These are phyloP conservation scores for Eulithis testata DNA, from an alignment of 2,888 invertebrate genomes.

Conservation along the genomic window DNA sequence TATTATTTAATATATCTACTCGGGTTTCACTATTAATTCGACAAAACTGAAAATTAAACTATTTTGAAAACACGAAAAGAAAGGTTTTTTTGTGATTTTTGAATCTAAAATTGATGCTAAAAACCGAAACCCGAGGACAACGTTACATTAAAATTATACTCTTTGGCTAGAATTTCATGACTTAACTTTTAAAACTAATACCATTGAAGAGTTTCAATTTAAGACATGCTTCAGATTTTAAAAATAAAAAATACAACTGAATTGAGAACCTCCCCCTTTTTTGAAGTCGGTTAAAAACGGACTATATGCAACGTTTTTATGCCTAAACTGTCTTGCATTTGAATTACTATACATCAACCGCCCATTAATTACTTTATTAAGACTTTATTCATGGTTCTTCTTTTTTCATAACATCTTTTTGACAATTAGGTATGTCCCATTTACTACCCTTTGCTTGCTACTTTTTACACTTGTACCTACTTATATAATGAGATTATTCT, in stretches of 20 bases:
- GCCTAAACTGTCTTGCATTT: no score
- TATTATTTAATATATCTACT: constrained; percentile 42
- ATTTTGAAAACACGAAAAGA: not conserved
- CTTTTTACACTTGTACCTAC: constrained; percentile 1
- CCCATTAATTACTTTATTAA: no score
- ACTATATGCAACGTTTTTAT: no score
- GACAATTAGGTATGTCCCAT: no score
- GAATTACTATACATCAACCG: no score
- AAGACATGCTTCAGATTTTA: no score
- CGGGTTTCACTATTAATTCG: not conserved
- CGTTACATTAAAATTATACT: constrained; percentile 39
- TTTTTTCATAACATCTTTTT: not conserved
- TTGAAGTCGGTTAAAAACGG: no score
- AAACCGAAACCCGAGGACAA: not conserved
- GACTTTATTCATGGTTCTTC: not conserved
- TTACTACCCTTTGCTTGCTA: no score
- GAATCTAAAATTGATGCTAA: not conserved
- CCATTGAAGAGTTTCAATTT: not conserved
- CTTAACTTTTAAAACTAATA: constrained; percentile 33
- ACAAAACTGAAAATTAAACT: not conserved
- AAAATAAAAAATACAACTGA: no score
- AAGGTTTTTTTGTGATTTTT: no score
- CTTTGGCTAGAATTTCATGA: constrained; percentile 43
- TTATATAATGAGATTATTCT: not conserved
- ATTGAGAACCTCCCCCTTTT: no score